Evolutionary conservation across 2,888 invertebrate species (phyloP), one percentile per base, ranked within the genome.

Genomic region (Monoplex corrugatus): DNA sequence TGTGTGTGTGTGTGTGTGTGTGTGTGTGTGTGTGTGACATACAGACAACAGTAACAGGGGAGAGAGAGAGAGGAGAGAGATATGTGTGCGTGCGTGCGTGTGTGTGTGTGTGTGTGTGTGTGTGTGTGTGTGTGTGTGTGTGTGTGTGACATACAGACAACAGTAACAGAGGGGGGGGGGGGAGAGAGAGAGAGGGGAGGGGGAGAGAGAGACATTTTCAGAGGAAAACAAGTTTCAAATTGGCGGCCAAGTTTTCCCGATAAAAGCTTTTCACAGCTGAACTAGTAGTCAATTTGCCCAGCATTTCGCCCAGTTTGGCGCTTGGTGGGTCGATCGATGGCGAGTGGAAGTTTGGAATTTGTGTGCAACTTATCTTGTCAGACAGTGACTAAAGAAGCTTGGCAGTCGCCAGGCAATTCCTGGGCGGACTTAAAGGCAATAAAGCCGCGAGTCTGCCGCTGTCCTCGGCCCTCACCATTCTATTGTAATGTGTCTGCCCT

Each of bases 351-450:
- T 80, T 78, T 80, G 78, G 78, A 43, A 43, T 80, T 19, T 32
- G 40, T 80, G n/a, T 80, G 78, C 19, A 40, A 80, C 28, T 80
- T 32, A 80, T 80, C 78, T 80, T 80, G 78, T 80, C 78, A 80
- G 78, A 80, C 78, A 43, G 35, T 23, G 13, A 75, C 38, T 80
- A 78, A 80, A 80, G 78, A 40, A 28, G 78, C 78, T 80, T 80
- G 43, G 40, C 40, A 80, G 78, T 80, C 40, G 43, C 35, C 43
- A 13, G 78, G 43, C 78, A 80, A 80, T 80, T 80, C 38, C 57
- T 57, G 57, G 40, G 28, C 1, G 75, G 40, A 38, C 75, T 75
- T 75, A 13, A 35, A 35, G 38, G 75, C 75, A 75, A 75, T 75
- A 32, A 38, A 16, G 35, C 16, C 10, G 35, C 35, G 75, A 38